phyloP scores from a whole-genome alignment of 2,797 vertebrate genomes.

The Cryptoprocta ferox region DNA sequence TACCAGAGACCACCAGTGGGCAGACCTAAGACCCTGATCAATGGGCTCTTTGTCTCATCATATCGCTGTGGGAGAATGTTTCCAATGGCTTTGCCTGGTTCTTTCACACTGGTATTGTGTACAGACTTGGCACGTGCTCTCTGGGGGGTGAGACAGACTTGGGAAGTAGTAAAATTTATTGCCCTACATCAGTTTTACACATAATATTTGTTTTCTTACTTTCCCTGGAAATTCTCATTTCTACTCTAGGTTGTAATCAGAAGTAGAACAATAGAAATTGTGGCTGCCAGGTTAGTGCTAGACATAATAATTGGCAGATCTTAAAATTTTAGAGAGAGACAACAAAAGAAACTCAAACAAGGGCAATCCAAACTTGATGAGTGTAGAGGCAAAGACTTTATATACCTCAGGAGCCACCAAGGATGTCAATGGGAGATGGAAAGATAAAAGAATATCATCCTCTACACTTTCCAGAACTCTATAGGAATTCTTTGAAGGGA shows the following conservation, averaged over 20 bases:
- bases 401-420: neutral
- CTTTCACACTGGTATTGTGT: neutral
- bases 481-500: neutral
- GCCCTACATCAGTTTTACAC: neutral
- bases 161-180: constrained; percentile 6
- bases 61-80: neutral
- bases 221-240: constrained; percentile 26
- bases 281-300: neutral
- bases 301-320: neutral
- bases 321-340: neutral
- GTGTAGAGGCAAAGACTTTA: neutral
- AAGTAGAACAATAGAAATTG: neutral
- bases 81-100: neutral
- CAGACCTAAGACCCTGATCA: neutral
- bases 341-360: constrained; percentile 15
- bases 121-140: neutral
- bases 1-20: neutral
- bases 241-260: constrained; percentile 28
- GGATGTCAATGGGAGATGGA: neutral
- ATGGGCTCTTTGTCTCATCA: neutral
- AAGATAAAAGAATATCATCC: neutral
- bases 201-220: constrained; percentile 15
- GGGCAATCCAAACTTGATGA: neutral
- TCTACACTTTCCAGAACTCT: neutral
- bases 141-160: neutral